Percentiles rank a stretch among this genome's conserved stretches.
These are phyloP conservation scores for Pelagia noctiluca DNA, from an alignment of 30 jellyfish, hydroid and myxozoan species.

Conservation along the genomic window DNA sequence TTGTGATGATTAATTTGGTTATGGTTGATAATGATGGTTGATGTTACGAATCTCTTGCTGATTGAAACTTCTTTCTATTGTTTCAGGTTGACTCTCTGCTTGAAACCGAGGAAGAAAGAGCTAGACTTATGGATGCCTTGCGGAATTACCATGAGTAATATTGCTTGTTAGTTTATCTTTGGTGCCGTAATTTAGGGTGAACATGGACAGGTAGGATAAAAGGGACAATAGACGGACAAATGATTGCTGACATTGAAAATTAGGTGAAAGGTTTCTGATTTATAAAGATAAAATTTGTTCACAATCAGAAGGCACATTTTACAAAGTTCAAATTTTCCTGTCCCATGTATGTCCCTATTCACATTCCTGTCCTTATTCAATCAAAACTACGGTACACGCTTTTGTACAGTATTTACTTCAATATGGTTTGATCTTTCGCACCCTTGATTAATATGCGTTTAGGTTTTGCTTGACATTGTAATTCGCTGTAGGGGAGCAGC, in stretches of 20 bases:
- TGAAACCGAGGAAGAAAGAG: constrained; percentile 82
- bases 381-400: neutral
- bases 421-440: no score
- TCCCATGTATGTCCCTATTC: neutral
- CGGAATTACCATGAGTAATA: constrained; percentile 78
- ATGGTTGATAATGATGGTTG: no score
- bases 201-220: neutral
- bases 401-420: no score
- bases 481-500: no score
- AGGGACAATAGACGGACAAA: no score
- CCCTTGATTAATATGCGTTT: no score
- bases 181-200: neutral
- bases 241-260: no score
- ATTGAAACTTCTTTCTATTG: neutral
- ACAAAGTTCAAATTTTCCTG: neutral
- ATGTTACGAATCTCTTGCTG: no score
- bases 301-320: neutral
- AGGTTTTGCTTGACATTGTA: no score
- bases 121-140: constrained; percentile 74
- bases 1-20: no score
- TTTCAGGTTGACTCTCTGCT: constrained; percentile 70
- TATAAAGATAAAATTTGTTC: neutral
- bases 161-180: neutral
- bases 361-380: neutral
- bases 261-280: neutral